These are phyloP conservation scores for Podotricha telesiphe DNA, from an alignment of 2,888 invertebrate species.

Conservation along the genomic window DNA sequence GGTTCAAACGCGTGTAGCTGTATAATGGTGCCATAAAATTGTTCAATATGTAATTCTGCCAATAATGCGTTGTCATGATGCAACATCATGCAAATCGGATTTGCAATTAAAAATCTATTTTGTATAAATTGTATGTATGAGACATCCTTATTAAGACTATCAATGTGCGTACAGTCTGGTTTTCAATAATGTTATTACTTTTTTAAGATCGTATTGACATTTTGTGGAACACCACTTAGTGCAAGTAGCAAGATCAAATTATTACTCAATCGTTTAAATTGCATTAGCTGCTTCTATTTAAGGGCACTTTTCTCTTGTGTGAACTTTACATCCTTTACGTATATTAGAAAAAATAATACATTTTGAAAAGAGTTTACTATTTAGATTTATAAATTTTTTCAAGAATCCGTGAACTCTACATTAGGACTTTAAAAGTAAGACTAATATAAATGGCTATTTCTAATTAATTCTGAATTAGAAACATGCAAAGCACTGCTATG, in stretches of 20 bases:
- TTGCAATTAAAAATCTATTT: constrained; percentile 26
- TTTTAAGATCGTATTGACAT: constrained; percentile 12
- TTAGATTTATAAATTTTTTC: too few species aligned
- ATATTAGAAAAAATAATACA: too few species aligned
- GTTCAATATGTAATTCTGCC: constrained; percentile 23
- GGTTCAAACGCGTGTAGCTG: constrained; percentile 29
- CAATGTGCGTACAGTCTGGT: not conserved
- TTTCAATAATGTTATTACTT: constrained; percentile 10
- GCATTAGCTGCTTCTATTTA: not conserved
- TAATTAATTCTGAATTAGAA: not conserved
- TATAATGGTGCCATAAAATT: constrained; percentile 35
- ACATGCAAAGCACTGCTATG: not conserved
- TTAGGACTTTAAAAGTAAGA: too few species aligned
- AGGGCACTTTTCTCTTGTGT: constrained; percentile 3
- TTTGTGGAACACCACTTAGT: not conserved
- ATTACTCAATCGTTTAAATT: not conserved
- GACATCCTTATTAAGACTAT: constrained; percentile 15
- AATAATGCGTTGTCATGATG: constrained; percentile 36
- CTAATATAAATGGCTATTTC: not conserved
- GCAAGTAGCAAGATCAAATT: not conserved
- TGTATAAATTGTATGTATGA: constrained; percentile 4
- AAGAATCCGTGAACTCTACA: too few species aligned
- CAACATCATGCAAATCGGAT: constrained; percentile 38
- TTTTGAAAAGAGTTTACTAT: too few species aligned
- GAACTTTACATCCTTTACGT: not conserved